Evolutionary conservation across 2,113 vertebrate genomes (phyloP).

Genomic region (Myocastor coypus): DNA sequence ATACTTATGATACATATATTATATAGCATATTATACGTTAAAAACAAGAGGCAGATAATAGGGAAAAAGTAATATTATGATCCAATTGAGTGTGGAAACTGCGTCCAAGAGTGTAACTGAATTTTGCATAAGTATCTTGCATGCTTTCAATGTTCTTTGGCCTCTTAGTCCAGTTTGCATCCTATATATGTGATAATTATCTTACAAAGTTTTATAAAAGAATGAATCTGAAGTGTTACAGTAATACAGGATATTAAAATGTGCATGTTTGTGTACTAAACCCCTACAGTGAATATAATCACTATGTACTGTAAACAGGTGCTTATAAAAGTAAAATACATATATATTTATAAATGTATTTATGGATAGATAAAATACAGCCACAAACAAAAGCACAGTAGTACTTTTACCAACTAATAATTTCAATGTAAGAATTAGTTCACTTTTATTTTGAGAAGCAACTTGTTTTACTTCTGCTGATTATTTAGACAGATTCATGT

Average conservation of each 20-base stretch:
- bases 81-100: not conserved
- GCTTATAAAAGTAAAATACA: not conserved
- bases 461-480: not conserved
- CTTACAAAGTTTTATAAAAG: not conserved
- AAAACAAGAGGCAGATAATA: not conserved
- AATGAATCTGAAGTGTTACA: not conserved
- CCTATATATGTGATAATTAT: not conserved
- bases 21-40: too few species aligned
- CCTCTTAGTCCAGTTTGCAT: not conserved
- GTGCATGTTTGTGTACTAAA: not conserved
- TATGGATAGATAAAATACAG: constrained; percentile 13
- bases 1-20: too few species aligned
- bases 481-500: not conserved
- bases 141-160: not conserved
- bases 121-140: not conserved
- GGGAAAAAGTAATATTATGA: not conserved
- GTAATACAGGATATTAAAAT: not conserved
- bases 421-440: not conserved
- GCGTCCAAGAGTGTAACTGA: not conserved
- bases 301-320: not conserved
- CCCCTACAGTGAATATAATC: not conserved
- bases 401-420: not conserved
- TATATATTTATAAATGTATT: not conserved
- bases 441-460: not conserved
- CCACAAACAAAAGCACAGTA: not conserved